A percentile compares a stretch with the other conserved stretches of the same genome.
phyloP scores from a whole-genome alignment of 1,140 invertebrate genomes.

The Meteorus sp. region DNA sequence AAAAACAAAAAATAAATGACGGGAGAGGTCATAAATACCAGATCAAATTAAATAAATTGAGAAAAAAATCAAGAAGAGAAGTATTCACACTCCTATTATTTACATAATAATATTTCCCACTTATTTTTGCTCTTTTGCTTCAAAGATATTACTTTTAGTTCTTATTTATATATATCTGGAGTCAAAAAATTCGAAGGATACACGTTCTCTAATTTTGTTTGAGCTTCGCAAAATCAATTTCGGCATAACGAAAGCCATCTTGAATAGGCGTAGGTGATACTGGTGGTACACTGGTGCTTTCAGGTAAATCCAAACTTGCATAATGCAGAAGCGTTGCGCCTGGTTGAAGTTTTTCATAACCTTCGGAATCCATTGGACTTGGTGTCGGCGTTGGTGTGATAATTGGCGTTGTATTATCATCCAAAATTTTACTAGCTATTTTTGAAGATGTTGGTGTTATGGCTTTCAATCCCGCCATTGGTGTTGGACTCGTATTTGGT shows the following conservation, averaged over 20 bases:
- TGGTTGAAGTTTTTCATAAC: slow-evolving; percentile 49
- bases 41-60: no score
- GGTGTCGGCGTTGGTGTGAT: slow-evolving; percentile 49
- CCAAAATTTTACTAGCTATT: slow-evolving; percentile 41
- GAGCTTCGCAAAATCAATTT: slow-evolving; percentile 71
- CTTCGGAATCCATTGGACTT: slow-evolving; percentile 42
- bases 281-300: slow-evolving; percentile 44
- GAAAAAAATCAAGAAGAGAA: no score
- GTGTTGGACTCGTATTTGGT: slow-evolving; percentile 46
- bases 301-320: slow-evolving; percentile 68
- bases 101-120: no score
- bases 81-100: no score
- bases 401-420: slow-evolving; percentile 50
- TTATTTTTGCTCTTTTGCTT: no score
- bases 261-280: slow-evolving; percentile 52
- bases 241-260: slow-evolving; percentile 66
- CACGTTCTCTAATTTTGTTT: slow-evolving; percentile 48
- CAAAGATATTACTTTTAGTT: no score
- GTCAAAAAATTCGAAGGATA: neutral
- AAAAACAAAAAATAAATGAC: no score
- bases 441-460: slow-evolving; percentile 41
- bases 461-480: slow-evolving; percentile 48
- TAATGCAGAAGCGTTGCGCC: slow-evolving; percentile 62
- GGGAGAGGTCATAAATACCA: no score
- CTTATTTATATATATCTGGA: no score